A percentile compares a stretch with the other conserved stretches of the same genome.
Evolutionary conservation across 2,888 invertebrate species (phyloP).

Genomic region (Eupithecia tripunctaria): DNA sequence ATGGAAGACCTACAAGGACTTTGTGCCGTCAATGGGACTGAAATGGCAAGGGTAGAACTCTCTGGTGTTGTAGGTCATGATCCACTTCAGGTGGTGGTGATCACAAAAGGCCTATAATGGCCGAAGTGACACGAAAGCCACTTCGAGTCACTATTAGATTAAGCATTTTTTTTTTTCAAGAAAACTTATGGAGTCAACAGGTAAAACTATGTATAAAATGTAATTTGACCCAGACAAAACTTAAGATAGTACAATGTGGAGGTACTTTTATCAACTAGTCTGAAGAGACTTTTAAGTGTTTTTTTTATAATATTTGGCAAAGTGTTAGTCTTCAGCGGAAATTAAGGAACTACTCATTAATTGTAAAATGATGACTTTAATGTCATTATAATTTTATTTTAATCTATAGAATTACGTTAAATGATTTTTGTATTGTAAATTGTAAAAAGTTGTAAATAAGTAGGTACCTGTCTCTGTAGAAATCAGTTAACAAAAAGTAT

Average conservation of each 20-base stretch:
- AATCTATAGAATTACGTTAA: not conserved
- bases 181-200: not conserved
- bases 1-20: too few relatives aligned
- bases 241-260: not conserved
- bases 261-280: not conserved
- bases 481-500: constrained; percentile 1
- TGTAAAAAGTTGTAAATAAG: not conserved
- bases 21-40: too few relatives aligned
- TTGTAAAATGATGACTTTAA: not conserved
- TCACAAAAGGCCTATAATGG: too few relatives aligned
- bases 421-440: not conserved
- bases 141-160: not conserved
- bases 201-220: not conserved
- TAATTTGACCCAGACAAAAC: not conserved
- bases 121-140: too few relatives aligned
- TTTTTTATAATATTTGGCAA: not conserved
- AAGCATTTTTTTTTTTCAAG: not conserved
- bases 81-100: too few relatives aligned
- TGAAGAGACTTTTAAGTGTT: not conserved
- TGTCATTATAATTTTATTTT: not conserved
- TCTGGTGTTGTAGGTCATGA: too few relatives aligned
- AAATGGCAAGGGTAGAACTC: too few relatives aligned
- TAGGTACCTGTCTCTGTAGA: not conserved
- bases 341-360: not conserved
- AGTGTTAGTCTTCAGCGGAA: not conserved